phyloP scores from a whole-genome alignment of 2,113 vertebrate genomes.

The Vidua macroura region DNA sequence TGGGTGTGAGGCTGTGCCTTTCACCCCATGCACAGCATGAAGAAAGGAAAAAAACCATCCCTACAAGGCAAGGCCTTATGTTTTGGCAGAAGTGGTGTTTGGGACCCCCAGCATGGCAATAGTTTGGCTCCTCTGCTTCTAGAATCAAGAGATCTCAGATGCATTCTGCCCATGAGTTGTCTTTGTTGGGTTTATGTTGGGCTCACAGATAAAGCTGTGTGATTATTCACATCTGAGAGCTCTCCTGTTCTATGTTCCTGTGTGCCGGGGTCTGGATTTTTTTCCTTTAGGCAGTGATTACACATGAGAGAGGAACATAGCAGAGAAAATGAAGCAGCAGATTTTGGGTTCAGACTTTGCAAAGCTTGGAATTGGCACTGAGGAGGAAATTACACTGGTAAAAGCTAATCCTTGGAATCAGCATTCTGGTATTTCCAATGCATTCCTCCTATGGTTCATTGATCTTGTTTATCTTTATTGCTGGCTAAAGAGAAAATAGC shows the following conservation, averaged over 20 bases:
- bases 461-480: neutral
- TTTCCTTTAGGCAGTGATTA: neutral
- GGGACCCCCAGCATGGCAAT: fast-evolving
- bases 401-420: neutral
- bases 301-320: neutral
- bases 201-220: neutral
- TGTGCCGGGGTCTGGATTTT: neutral
- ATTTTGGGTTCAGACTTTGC: neutral
- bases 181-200: neutral
- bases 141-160: neutral
- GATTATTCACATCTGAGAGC: fast-evolving
- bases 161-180: neutral
- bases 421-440: neutral
- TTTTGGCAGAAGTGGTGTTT: neutral
- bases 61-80: neutral
- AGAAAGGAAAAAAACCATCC: neutral
- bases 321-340: neutral
- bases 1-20: fast-evolving
- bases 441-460: neutral
- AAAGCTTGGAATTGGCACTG: neutral
- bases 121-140: neutral
- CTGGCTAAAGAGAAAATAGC: neutral
- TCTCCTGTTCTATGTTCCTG: neutral
- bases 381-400: neutral
- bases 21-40: fast-evolving